Evolutionary conservation across 37 sponge, comb jelly and placozoan species (phyloP), one percentile per base, ranked within the genome.

Genomic region (Theonella swinhoei): DNA sequence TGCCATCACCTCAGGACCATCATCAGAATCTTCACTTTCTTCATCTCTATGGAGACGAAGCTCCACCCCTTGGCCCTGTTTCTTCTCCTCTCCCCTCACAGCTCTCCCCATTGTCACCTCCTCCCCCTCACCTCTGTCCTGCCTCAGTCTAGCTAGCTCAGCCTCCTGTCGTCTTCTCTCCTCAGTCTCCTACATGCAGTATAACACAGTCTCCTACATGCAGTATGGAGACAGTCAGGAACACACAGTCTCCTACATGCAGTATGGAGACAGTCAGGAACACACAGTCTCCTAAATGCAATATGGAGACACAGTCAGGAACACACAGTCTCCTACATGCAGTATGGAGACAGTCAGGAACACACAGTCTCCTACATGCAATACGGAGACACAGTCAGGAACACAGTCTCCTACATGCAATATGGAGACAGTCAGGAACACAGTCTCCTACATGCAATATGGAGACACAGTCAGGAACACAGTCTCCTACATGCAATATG

Each of bases 61-160:
- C 25, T 23, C 61, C 60, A n/a, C 25, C 54, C 31, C 19, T 58
- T 42, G 43, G 11, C 22, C 40, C 11, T 24, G 36, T 73, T 14
- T 3, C 40, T n/a, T 73, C 43, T 42, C n/a, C 28, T 4, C 2
- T 28, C 43, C 14, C 43, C 3, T 11, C 32, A 22, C 32, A 20
- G 8, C 17, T 35, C 1, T 28, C 22, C 26, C 65, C 24, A 72
- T n/a, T 22, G 34, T 37, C 42, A 76, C 75, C 19, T 4, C 78
- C 1, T 76, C 70, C 28, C 89, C 89, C 70, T 82, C 62, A 2
- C 58, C 70, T 67, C 62, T 33, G 72, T 88, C 89, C 62, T 42
- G 24, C 28, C 38, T 39, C 30, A 88, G 64, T 23, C 78, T 39
- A 9, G 75, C 72, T 42, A 88, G 37, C 31, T 88, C 63, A 0